These are phyloP conservation scores for Karalla daura DNA, from an alignment of 2,797 vertebrate genomes.

Conservation along the genomic window DNA sequence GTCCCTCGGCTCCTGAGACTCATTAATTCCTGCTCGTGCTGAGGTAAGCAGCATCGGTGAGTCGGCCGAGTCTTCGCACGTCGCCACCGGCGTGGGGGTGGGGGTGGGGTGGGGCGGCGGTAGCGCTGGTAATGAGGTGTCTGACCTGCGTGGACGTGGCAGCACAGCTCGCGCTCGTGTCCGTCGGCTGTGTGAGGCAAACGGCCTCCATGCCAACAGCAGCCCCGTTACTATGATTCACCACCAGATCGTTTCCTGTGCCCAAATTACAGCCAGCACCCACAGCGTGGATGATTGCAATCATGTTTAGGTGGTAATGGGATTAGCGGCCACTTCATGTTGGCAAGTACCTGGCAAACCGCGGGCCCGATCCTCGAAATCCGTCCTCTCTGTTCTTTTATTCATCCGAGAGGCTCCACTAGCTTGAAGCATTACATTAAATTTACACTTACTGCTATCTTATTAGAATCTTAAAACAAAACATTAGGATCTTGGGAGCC, in stretches of 20 bases:
- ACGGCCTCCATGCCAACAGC: too few species aligned
- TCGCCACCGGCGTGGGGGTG: conserved; percentile 18
- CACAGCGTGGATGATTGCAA: neutral
- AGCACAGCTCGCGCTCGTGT: neutral
- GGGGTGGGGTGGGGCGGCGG: too few species aligned
- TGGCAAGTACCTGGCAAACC: neutral
- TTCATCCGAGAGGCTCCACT: conserved; percentile 47
- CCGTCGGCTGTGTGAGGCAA: neutral
- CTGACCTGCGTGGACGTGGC: conserved; percentile 37
- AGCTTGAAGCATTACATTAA: conserved; percentile 39
- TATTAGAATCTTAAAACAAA: conserved; percentile 44
- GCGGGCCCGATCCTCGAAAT: conserved; percentile 19
- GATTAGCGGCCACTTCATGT: conserved; percentile 6
- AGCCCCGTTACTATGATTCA: too few species aligned
- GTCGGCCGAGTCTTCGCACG: conserved; percentile 37
- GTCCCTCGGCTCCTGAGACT: conserved; percentile 46
- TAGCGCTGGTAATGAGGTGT: conserved; percentile 48
- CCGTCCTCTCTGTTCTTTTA: conserved; percentile 1
- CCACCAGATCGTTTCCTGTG: neutral
- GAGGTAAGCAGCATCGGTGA: conserved; percentile 46
- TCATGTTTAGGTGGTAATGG: conserved; percentile 15
- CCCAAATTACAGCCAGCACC: neutral
- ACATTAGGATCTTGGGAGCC: conserved; percentile 29
- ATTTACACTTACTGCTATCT: conserved; percentile 42
- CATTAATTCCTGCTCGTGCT: conserved; percentile 58